Percentiles rank a stretch among this genome's conserved stretches.
phyloP scores from a whole-genome alignment of 2,797 vertebrate species.

The Tapirus indicus region DNA sequence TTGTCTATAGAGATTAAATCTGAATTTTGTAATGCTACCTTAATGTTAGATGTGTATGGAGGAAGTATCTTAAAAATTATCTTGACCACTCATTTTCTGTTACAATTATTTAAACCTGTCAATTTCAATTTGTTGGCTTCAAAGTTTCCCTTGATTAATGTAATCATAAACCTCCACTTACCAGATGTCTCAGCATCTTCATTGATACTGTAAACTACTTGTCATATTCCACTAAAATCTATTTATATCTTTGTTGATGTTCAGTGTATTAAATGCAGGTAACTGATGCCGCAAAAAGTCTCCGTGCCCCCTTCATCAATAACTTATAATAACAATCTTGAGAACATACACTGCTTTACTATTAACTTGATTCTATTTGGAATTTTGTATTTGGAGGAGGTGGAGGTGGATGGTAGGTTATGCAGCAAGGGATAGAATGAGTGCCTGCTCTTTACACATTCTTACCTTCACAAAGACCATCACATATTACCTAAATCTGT shows the following conservation, averaged over 20 bases:
- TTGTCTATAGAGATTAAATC: constrained; percentile 21
- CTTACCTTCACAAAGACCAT: neutral
- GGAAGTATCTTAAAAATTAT: constrained; percentile 26
- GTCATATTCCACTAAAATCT: constrained; percentile 35
- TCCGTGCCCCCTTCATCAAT: neutral
- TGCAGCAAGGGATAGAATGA: neutral
- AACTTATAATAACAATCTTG: constrained; percentile 18
- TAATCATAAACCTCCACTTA: constrained; percentile 47
- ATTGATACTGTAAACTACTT: constrained; percentile 35
- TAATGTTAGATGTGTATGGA: constrained; percentile 36
- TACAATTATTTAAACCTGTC: constrained; percentile 27
- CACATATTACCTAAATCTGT: constrained; percentile 19
- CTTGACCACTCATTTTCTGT: constrained; percentile 44
- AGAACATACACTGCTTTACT: constrained; percentile 2
- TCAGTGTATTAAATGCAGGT: neutral
- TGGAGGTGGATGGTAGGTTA: neutral
- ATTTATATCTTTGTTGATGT: constrained; percentile 51
- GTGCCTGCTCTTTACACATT: neutral
- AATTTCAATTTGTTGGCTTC: constrained; percentile 29
- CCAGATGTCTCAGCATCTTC: constrained; percentile 31
- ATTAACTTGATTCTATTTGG: constrained; percentile 16
- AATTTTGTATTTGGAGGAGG: constrained; percentile 31
- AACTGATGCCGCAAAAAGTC: neutral
- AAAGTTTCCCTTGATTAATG: constrained; percentile 57
- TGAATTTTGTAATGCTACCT: constrained; percentile 39